Evolutionary conservation across 2,888 invertebrate genomes (phyloP).

Genomic region (Periphyllus acericola): DNA sequence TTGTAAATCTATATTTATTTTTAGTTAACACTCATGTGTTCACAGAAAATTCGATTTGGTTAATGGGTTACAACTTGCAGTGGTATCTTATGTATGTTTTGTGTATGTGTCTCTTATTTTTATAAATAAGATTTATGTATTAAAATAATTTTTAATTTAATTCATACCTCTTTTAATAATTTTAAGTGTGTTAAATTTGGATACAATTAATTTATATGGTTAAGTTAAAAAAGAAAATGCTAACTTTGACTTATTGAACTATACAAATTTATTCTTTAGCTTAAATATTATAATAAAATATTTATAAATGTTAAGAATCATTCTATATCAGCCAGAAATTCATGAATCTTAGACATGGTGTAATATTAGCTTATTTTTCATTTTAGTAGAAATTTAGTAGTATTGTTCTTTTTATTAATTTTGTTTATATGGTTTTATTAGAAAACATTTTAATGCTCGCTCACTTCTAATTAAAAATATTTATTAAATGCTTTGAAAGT

Average conservation of each 20-base stretch:
- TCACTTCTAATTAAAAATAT: conserved; percentile 19
- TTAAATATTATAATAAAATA: not conserved
- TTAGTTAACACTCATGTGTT: not conserved
- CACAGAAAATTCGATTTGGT: not conserved
- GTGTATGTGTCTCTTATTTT: conserved; percentile 17
- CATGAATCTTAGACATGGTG: not conserved
- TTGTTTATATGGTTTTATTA: not conserved
- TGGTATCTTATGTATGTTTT: not conserved
- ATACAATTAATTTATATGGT: no score
- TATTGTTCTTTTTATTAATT: not conserved
- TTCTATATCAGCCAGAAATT: not conserved
- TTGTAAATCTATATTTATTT: not conserved
- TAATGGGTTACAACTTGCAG: not conserved
- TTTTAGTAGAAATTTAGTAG: not conserved
- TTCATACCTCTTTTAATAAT: not conserved
- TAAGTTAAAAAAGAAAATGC: not conserved
- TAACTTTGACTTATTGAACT: no score
- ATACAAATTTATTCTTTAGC: no score
- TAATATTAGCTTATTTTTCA: not conserved
- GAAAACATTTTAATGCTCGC: not conserved
- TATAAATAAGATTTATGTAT: not conserved
- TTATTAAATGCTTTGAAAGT: conserved; percentile 10
- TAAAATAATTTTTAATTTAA: not conserved
- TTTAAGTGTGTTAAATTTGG: not conserved
- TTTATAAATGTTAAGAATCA: not conserved